Evolutionary conservation across 2,888 invertebrate genomes (phyloP), one percentile per base, ranked within the genome.

Genomic region (Hedya salicella): DNA sequence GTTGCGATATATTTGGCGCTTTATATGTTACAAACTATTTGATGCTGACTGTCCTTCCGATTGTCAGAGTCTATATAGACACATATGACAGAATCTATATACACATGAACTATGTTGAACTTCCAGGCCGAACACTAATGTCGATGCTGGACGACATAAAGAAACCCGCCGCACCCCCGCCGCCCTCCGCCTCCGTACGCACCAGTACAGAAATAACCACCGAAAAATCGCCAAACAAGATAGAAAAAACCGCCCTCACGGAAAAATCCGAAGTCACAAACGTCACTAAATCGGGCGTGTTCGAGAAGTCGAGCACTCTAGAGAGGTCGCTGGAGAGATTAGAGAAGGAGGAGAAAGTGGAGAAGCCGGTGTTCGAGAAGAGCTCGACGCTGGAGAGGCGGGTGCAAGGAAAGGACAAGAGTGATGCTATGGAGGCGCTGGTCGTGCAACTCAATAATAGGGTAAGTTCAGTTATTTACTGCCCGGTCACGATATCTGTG

Each of bases 361-460:
- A 71, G 50, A 66, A 72, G 17, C 68, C 0, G 71, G 63, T 36
- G 72, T 8, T 40, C 68, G 30, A 82, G 19, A 80, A 70, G 56
- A 76, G 75, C 17, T 25, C 65, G 74, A 86, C 89, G 1, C 42
- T 89, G 36, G 91, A 91, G 71, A 86, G 88, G 85, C 80, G 85
- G 69, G 21, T 73, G 65, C 76, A 80, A 4, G 25, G 25, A 1
- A 13, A n/a, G n/a, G 87, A 87, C 3, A 85, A 80, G 64, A 73
- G 39, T 9, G 87, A 88, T 11, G 80, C 80, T 11, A 77, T 79
- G 5, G 90, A 92, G 14, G 83, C 83, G 69, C 77, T 91, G 71
- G 87, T 93, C 69, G 81, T 87, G 53, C 92, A 91, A 80, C 89
- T 93, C 67, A 92, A 89, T 78, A 83, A 82, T 84, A 91, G 92